Conservation (phyloP, 37 sponge, comb jelly and placozoan genomes). For the Eunapius fragilis region DNA sequence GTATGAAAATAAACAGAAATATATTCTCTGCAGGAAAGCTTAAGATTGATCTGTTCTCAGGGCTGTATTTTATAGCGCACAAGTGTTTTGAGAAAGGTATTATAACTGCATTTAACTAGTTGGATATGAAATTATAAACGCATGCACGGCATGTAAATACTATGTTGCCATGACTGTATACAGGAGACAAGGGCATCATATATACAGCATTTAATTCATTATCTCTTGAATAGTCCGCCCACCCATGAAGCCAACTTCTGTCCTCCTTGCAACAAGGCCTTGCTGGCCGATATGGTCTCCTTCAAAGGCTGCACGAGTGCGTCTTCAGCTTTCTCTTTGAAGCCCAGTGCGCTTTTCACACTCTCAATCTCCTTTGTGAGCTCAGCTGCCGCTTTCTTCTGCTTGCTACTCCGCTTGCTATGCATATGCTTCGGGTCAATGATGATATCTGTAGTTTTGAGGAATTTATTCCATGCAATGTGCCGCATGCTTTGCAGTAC, state of each 20-base stretch:
- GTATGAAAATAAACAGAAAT: too few relatives aligned
- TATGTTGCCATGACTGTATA: too few relatives aligned
- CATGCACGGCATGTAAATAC: too few relatives aligned
- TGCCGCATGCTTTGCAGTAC: background rate
- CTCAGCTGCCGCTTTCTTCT: background rate
- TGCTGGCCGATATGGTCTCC: slow-evolving; percentile 5
- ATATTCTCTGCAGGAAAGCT: too few relatives aligned
- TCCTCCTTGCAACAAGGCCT: background rate
- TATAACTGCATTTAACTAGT: too few relatives aligned
- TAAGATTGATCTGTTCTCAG: too few relatives aligned
- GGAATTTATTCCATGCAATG: background rate
- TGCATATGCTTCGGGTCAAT: background rate
- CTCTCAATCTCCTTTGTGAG: background rate
- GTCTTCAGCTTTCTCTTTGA: slow-evolving; percentile 7
- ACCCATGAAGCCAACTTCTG: background rate
- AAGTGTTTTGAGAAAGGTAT: too few relatives aligned
- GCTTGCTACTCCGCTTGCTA: background rate
- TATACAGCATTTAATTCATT: too few relatives aligned
- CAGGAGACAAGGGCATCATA: too few relatives aligned
- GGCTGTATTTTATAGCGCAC: too few relatives aligned
- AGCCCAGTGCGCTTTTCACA: background rate
- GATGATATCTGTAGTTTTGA: background rate
- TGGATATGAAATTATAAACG: too few relatives aligned
- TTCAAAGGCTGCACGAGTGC: slow-evolving; percentile 5
- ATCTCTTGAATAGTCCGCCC: background rate